Evolutionary conservation across 2,888 invertebrate species (phyloP), one percentile per base, ranked within the genome.

Genomic region (Yponomeuta plumbellus): DNA sequence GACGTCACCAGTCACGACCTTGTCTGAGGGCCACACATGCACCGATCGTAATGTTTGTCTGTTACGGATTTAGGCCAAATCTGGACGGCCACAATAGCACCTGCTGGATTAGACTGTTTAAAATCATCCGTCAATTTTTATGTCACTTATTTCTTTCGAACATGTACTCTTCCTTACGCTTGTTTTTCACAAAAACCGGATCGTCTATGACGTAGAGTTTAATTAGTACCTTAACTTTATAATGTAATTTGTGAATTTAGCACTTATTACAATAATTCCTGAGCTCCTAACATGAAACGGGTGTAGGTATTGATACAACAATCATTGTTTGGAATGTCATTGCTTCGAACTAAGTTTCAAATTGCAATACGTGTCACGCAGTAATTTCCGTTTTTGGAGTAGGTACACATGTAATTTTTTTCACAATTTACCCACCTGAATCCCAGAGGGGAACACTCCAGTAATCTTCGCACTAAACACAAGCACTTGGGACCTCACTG

Each of bases 1-100:
- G 86, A 88, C 87, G 88, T 88, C 88, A 88, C 69, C 71, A 69
- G 66, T 66, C 69, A 66, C 77, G 85, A 81, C 89, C 88, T 89
- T 85, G 86, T 71, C 74, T 68, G 74, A 86, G 86, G 84, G 77
- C 77, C 79, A 74, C 73, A 74, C 68, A 59, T 56, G 75, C 77
- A 74, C 77, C 76, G 80, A 75, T 78, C 82, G 80, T 72, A 75
- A 75, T 77, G 77, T 59, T 59, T 59, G 76, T 78, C 76, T 81
- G 44, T 52, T 52, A 52, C 17, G 44, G 44, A 52, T 52, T 52
- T 52, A 52, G 44, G 44, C 44, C 44, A 52, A 52, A 52, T 52
- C 44, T 17, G 44, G 44, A 17, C 17, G 44, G 44, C 8, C 44
- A 52, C 44, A 52, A 34, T 52, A 52, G 17, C 5, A 52, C 44